Conservation (phyloP, 2,797 vertebrate genomes). For the Characodon lateralis region DNA sequence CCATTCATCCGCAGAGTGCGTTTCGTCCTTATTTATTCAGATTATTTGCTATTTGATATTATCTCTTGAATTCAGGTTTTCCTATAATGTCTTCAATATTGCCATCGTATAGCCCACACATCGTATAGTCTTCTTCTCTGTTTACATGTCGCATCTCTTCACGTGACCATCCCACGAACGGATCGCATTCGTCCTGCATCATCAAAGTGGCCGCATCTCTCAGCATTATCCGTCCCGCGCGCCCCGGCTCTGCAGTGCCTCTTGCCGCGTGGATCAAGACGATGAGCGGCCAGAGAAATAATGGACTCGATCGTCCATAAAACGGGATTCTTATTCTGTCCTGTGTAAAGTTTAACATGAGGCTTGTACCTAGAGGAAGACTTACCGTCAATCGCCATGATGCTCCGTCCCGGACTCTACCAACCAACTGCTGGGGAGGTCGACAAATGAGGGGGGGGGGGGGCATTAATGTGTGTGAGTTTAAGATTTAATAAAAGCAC, state of each 20-base stretch:
- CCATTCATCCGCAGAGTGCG: not conserved
- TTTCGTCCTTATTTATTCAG: not conserved
- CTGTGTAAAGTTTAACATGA: slow-evolving; percentile 61
- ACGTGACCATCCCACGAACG: slow-evolving; percentile 44
- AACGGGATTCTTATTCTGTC: not conserved
- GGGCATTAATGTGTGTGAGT: slow-evolving; percentile 61
- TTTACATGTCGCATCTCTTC: slow-evolving; percentile 45
- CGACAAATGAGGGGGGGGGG: slow-evolving; percentile 56
- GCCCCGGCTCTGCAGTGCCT: slow-evolving; percentile 59
- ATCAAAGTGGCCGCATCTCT: slow-evolving; percentile 42
- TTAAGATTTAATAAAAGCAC: not conserved
- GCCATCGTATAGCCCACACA: not conserved
- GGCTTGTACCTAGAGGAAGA: slow-evolving; percentile 77
- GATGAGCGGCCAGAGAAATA: not conserved
- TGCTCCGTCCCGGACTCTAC: slow-evolving; percentile 86
- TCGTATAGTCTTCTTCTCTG: not conserved
- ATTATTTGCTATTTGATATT: slow-evolving; percentile 3
- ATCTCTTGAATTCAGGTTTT: not conserved
- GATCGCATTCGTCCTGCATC: slow-evolving; percentile 62
- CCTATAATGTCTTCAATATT: not conserved
- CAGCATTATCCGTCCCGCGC: slow-evolving; percentile 40
- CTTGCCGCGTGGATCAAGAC: not conserved
- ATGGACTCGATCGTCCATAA: not conserved
- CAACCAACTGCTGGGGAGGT: slow-evolving; percentile 60
- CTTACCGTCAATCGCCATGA: slow-evolving; percentile 97